These are phyloP conservation scores for Gracilinanus agilis DNA, from an alignment of 2,113 vertebrate genomes.

Conservation along the genomic window DNA sequence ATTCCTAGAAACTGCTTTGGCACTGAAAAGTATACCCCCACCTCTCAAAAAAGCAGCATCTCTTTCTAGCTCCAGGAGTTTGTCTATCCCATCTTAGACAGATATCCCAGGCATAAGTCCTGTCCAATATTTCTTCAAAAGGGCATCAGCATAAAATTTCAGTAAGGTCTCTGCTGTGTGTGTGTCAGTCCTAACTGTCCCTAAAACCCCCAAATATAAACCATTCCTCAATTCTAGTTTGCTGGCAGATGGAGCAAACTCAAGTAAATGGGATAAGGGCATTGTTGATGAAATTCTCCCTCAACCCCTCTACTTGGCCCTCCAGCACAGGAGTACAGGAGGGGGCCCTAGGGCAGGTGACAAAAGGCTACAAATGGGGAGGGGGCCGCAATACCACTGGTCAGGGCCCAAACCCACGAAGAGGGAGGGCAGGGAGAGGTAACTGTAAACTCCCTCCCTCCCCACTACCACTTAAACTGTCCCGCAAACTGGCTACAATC, in stretches of 20 bases:
- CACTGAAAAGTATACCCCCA: background rate
- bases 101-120: background rate
- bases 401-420: background rate
- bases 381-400: background rate
- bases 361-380: background rate
- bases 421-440: background rate
- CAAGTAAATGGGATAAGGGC: conserved; percentile 36
- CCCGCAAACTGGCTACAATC: conserved; percentile 50
- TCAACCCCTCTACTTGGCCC: background rate
- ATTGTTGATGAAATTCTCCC: background rate
- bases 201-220: conserved; percentile 62
- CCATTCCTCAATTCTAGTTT: conserved; percentile 48
- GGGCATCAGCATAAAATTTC: background rate
- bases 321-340: background rate
- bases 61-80: background rate
- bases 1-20: background rate
- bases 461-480: conserved; percentile 42
- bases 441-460: conserved; percentile 24
- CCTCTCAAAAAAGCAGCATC: background rate
- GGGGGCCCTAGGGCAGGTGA: conserved; percentile 14
- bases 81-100: background rate
- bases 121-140: background rate
- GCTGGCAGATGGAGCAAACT: conserved; percentile 49
- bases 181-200: conserved; percentile 15
- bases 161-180: no score